Evolutionary conservation across 2,888 invertebrate genomes (phyloP), one percentile per base, ranked within the genome.

Genomic region (Lepidocyrtinus sp.): DNA sequence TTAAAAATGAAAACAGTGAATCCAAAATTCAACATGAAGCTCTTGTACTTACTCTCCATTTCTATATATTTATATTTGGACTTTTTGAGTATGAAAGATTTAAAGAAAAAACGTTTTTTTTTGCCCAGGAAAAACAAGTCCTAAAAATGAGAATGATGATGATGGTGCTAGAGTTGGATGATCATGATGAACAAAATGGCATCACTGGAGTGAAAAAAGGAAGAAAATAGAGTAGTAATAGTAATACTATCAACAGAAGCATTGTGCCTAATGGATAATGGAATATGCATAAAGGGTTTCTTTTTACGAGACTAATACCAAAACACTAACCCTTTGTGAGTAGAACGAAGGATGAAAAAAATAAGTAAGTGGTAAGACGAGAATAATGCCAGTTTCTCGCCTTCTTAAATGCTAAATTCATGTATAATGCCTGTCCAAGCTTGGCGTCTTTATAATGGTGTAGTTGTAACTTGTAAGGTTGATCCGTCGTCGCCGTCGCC

Each of bases 271-370:
- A n/a, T n/a, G n/a, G 36, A 5, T 36, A 50, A 71, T 71, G 62
- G 27, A 71, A 71, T 62, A 71, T 62, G 71, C 45, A 62, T 69
- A 50, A 50, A n/a, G 50, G 5, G n/a, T 12, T 50, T 50, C 50
- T 50, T 50, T 50, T 50, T 17, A 50, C 50, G 50, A 12, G 12
- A 17, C 50, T 50, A 50, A 2, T n/a, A n/a, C n/a, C n/a, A n/a
- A n/a, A n/a, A n/a, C n/a, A n/a, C n/a, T n/a, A n/a, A n/a, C n/a
- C n/a, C n/a, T n/a, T n/a, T n/a, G n/a, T n/a, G n/a, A n/a, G n/a
- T n/a, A n/a, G n/a, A n/a, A n/a, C n/a, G n/a, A n/a, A n/a, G n/a
- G n/a, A n/a, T n/a, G n/a, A n/a, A n/a, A n/a, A n/a, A n/a, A n/a
- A n/a, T n/a, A n/a, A n/a, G n/a, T n/a, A n/a, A n/a, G n/a, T n/a